These are phyloP conservation scores for Sminthurides bifidus DNA, from an alignment of 1,140 invertebrate genomes.

Conservation along the genomic window DNA sequence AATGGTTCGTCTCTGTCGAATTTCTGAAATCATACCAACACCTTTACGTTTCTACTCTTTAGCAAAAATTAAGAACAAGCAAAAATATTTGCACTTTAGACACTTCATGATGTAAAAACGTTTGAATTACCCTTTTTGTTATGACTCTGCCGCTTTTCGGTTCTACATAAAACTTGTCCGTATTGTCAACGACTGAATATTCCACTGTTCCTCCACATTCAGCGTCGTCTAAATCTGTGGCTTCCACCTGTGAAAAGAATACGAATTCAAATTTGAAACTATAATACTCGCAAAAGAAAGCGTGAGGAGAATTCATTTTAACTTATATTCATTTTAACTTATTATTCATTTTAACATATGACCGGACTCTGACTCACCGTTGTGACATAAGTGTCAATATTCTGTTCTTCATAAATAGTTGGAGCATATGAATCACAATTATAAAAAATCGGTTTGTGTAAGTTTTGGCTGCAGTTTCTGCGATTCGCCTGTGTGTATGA, in stretches of 20 bases:
- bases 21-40: constrained; percentile 37
- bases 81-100: neutral
- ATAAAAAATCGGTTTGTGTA: constrained; percentile 58
- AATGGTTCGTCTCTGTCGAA: constrained; percentile 76
- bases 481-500: no score
- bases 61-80: neutral
- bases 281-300: constrained; percentile 27
- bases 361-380: constrained; percentile 39
- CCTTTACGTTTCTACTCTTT: neutral
- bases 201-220: constrained; percentile 63
- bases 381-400: constrained; percentile 49
- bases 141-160: constrained; percentile 57
- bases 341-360: neutral
- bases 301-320: neutral
- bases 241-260: constrained; percentile 38
- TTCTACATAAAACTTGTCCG: constrained; percentile 64
- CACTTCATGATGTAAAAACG: neutral
- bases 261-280: constrained; percentile 24
- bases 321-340: neutral
- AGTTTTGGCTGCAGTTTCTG: constrained; percentile 11
- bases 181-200: constrained; percentile 67
- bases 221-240: constrained; percentile 49
- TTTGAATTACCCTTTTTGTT: constrained; percentile 48
- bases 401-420: constrained; percentile 53
- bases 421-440: constrained; percentile 57